Conservation (phyloP, 2,797 vertebrate species). For the Oophaga sylvatica region DNA sequence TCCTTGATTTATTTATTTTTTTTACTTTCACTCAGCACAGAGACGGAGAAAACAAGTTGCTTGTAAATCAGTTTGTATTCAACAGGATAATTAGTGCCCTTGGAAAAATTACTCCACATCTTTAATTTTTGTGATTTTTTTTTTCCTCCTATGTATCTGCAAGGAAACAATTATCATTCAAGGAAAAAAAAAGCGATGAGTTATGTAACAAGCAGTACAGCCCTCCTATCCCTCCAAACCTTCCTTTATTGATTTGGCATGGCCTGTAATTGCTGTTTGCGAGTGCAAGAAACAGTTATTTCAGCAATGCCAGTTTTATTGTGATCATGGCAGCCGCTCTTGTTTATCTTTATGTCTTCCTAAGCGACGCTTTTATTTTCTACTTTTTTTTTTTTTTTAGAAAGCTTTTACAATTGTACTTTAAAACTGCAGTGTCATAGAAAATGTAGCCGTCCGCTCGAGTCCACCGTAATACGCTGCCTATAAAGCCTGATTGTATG, state of each 20-base stretch:
- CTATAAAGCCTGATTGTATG: slow-evolving; percentile 33
- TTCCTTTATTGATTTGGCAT: slow-evolving; percentile 53
- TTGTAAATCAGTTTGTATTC: slow-evolving; percentile 7
- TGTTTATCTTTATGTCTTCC: slow-evolving; percentile 56
- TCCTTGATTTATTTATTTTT: background rate
- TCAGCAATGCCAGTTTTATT: slow-evolving; percentile 65
- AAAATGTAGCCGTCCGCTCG: slow-evolving; percentile 11
- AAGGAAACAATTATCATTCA: background rate
- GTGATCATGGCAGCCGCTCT: slow-evolving; percentile 62
- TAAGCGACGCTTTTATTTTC: slow-evolving; percentile 29
- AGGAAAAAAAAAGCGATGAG: slow-evolving; percentile 51
- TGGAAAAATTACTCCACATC: background rate
- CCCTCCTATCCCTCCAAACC: background rate
- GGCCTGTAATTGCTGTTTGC: slow-evolving; percentile 9
- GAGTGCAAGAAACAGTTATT: slow-evolving; percentile 62
- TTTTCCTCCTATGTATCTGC: slow-evolving; percentile 13
- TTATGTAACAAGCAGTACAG: slow-evolving; percentile 49
- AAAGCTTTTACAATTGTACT: slow-evolving; percentile 42
- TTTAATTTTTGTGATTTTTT: slow-evolving; percentile 15
- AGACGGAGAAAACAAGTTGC: slow-evolving; percentile 2
- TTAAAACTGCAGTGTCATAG: slow-evolving; percentile 50
- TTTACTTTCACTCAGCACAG: background rate
- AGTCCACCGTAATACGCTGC: slow-evolving; percentile 5
- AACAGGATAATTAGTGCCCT: slow-evolving; percentile 21
- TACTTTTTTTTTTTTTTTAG: slow-evolving; percentile 32